phyloP scores from a whole-genome alignment of 2,797 vertebrate genomes.

The Sebastolobus altivelis region DNA sequence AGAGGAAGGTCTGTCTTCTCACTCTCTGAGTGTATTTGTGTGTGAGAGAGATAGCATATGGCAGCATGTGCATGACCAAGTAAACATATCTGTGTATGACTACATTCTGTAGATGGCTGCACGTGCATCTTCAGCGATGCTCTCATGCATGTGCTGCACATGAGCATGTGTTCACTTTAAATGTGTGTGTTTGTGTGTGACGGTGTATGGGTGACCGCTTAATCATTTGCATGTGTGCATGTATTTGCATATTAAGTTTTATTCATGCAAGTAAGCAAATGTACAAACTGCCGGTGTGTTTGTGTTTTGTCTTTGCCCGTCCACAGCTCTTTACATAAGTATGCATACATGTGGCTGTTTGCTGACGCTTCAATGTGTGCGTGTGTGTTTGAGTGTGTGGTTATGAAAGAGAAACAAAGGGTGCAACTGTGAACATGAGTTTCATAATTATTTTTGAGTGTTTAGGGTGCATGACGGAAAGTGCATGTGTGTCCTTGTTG shows the following conservation, averaged over 20 bases:
- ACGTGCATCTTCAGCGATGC: constrained; percentile 10
- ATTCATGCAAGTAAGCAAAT: constrained; percentile 43
- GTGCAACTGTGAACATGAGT: background rate
- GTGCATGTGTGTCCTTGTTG: background rate
- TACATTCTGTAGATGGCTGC: constrained; percentile 5
- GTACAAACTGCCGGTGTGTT: constrained; percentile 35
- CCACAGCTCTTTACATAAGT: constrained; percentile 25
- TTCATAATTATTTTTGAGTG: background rate
- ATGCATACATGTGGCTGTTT: constrained; percentile 4
- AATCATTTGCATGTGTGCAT: constrained; percentile 47
- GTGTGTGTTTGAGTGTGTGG: background rate
- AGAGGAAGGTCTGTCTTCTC: constrained; percentile 55
- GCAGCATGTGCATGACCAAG: constrained; percentile 51
- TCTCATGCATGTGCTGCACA: background rate
- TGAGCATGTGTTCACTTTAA: constrained; percentile 3
- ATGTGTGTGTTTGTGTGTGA: background rate
- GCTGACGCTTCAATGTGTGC: background rate
- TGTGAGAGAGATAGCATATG: constrained; percentile 61
- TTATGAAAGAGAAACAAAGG: background rate
- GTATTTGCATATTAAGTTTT: constrained; percentile 53
- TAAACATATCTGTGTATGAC: constrained; percentile 32
- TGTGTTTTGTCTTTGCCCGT: constrained; percentile 35
- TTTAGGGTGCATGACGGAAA: background rate
- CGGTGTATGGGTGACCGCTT: background rate
- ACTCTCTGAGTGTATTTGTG: constrained; percentile 13